Conservation (phyloP, 2,888 invertebrate species). For the Xylota sylvarum region DNA sequence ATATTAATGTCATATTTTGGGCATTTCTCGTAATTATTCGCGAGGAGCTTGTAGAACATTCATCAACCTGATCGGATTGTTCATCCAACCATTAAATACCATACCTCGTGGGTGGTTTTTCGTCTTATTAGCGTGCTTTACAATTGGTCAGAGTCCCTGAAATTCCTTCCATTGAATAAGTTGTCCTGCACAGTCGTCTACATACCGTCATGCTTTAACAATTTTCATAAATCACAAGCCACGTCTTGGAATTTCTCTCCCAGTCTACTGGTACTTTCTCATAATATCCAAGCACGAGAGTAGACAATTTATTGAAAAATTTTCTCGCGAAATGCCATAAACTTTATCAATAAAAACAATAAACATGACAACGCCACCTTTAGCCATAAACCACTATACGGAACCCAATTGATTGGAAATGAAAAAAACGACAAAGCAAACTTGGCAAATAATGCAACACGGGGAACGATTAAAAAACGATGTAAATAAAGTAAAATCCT, state of each 20-base stretch:
- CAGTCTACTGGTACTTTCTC: background rate
- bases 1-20: no score
- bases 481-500: slow-evolving; percentile 36
- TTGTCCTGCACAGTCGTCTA: no score
- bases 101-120: no score
- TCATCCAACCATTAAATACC: no score
- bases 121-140: no score
- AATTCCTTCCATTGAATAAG: no score
- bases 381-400: slow-evolving; percentile 25
- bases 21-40: no score
- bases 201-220: no score
- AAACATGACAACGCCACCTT: slow-evolving; percentile 48
- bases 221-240: slow-evolving; percentile 29
- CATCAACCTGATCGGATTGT: no score
- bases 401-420: slow-evolving; percentile 44
- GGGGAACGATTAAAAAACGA: slow-evolving; percentile 27
- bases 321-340: slow-evolving; percentile 37
- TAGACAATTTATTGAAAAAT: slow-evolving; percentile 43
- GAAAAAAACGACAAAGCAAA: background rate
- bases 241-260: slow-evolving; percentile 12
- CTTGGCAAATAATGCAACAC: background rate
- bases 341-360: slow-evolving; percentile 42
- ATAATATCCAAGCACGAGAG: background rate
- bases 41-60: no score
- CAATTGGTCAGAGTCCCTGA: no score